These are phyloP conservation scores for Caenorhabditis briggsae DNA, from an alignment of 1,140 invertebrate genomes.

Conservation along the genomic window DNA sequence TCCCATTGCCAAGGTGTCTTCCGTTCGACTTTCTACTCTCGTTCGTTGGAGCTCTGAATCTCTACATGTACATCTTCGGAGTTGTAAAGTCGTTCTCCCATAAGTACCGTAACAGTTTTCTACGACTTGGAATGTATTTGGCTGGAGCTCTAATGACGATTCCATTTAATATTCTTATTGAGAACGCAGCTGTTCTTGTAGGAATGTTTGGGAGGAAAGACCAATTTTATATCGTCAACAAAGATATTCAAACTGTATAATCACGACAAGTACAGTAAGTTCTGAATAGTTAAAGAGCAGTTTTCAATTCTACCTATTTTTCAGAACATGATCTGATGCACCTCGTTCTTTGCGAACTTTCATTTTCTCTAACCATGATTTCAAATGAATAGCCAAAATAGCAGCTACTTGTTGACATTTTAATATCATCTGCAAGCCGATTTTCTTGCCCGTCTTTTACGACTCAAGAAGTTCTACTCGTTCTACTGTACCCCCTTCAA, in stretches of 20 bases:
- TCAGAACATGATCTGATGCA: slow-evolving; percentile 46
- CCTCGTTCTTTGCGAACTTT: slow-evolving; percentile 7
- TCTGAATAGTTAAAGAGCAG: background rate
- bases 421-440: slow-evolving; percentile 4
- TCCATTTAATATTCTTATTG: slow-evolving; percentile 78
- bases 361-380: slow-evolving; percentile 27
- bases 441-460: slow-evolving; percentile 25
- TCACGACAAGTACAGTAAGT: slow-evolving; percentile 38
- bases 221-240: slow-evolving; percentile 74
- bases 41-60: slow-evolving; percentile 77
- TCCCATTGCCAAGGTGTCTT: slow-evolving; percentile 73
- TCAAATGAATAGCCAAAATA: slow-evolving; percentile 15
- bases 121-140: slow-evolving; percentile 71
- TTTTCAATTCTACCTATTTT: background rate
- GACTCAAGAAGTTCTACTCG: slow-evolving; percentile 11
- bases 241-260: slow-evolving; percentile 65
- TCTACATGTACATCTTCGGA: slow-evolving; percentile 78
- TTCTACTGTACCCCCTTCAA: background rate
- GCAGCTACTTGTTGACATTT: slow-evolving; percentile 13
- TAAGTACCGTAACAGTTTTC: slow-evolving; percentile 75
- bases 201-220: slow-evolving; percentile 76
- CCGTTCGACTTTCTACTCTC: slow-evolving; percentile 74
- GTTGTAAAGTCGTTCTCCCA: slow-evolving; percentile 77
- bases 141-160: slow-evolving; percentile 74
- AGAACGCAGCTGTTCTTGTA: slow-evolving; percentile 76